Percentiles rank a stretch among this genome's conserved stretches.
Evolutionary conservation across 2,113 vertebrate genomes (phyloP).

Genomic region (Pipra filicauda): DNA sequence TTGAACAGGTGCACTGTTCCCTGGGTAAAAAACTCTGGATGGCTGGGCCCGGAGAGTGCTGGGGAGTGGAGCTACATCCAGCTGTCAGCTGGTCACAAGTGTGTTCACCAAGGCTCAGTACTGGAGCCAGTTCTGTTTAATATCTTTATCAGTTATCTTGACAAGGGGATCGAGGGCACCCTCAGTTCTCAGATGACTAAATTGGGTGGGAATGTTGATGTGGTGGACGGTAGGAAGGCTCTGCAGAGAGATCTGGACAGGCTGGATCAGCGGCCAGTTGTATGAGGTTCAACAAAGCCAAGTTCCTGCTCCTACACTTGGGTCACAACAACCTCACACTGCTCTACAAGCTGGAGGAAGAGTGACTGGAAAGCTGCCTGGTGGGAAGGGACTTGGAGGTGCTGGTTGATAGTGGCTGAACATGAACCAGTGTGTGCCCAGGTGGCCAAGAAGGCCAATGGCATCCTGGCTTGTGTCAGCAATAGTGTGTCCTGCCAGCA

Average conservation of each 20-base stretch:
- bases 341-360: background rate
- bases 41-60: background rate
- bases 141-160: background rate
- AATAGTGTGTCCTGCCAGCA: background rate
- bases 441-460: background rate
- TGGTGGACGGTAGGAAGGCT: background rate
- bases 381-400: background rate
- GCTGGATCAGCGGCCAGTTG: background rate
- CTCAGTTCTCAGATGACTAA: background rate
- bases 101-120: background rate
- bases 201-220: background rate
- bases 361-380: background rate
- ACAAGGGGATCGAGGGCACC: background rate
- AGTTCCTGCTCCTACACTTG: background rate
- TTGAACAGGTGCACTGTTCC: background rate
- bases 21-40: background rate
- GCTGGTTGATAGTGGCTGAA: background rate
- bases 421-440: rapidly evolving
- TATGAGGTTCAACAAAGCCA: background rate
- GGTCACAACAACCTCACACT: background rate
- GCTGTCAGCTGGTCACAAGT: background rate
- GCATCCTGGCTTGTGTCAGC: background rate
- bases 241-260: background rate
- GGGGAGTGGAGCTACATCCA: background rate
- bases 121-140: background rate